phyloP scores from a whole-genome alignment of 2,113 vertebrate species.

The Eudyptes chrysolophus region DNA sequence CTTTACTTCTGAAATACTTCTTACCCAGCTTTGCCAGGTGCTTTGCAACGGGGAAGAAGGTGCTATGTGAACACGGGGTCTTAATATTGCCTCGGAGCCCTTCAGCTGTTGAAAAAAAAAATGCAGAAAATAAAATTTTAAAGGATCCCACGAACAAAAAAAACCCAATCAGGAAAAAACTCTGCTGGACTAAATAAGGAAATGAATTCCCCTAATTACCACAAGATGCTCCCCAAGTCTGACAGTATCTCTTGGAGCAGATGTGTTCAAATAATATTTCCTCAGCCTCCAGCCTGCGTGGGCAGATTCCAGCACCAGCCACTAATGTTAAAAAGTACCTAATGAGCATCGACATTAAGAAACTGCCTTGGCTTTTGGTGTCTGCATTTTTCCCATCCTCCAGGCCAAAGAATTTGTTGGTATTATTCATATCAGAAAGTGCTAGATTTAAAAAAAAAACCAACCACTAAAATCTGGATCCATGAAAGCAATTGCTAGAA shows the following conservation, averaged over 20 bases:
- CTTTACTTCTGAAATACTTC: background rate
- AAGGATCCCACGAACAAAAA: background rate
- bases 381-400: slow-evolving; percentile 9
- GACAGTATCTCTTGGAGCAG: slow-evolving; percentile 37
- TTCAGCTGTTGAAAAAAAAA: background rate
- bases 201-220: slow-evolving; percentile 47
- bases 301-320: slow-evolving; percentile 58
- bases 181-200: background rate
- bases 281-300: slow-evolving; percentile 46
- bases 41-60: background rate
- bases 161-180: background rate
- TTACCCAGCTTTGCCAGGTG: background rate
- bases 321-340: background rate
- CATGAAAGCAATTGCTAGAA: slow-evolving; percentile 20
- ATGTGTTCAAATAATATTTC: slow-evolving; percentile 7
- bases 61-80: background rate
- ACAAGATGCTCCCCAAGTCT: slow-evolving; percentile 67
- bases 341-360: background rate
- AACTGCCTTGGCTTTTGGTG: slow-evolving; percentile 16
- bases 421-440: slow-evolving; percentile 44
- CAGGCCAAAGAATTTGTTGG: slow-evolving; percentile 20
- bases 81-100: background rate
- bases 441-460: background rate
- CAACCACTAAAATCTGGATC: slow-evolving; percentile 25
- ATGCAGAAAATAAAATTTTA: background rate